phyloP scores from a whole-genome alignment of 2,888 invertebrate species.

The Slavum lentiscoides region DNA sequence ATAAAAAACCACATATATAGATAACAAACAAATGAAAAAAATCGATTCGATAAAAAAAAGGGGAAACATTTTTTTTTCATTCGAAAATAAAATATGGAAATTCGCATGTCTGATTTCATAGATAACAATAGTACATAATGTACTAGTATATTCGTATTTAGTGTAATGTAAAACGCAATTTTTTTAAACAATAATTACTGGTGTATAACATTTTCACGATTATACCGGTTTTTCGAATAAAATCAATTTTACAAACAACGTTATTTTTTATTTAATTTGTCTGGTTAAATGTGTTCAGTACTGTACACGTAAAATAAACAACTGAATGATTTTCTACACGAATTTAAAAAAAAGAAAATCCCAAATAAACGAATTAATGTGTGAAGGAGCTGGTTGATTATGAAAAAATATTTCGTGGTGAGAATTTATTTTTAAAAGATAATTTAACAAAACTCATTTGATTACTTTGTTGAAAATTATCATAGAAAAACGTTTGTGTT shows the following conservation, averaged over 20 bases:
- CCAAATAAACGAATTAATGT: neutral
- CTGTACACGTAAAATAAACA: neutral
- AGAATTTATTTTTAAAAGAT: neutral
- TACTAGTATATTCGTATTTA: too few relatives aligned
- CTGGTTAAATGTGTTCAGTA: neutral
- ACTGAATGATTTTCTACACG: neutral
- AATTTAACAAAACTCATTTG: slow-evolving; percentile 1
- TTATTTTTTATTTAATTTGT: neutral
- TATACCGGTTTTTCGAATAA: neutral
- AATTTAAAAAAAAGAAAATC: neutral
- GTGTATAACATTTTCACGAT: neutral
- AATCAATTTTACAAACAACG: neutral
- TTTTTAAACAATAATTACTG: too few relatives aligned
- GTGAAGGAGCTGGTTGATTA: too few relatives aligned
- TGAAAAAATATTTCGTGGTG: neutral
- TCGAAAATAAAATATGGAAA: too few relatives aligned
- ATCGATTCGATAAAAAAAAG: too few relatives aligned
- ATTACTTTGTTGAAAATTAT: neutral
- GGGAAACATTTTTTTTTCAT: too few relatives aligned
- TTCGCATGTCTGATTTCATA: too few relatives aligned
- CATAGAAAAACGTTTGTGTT: neutral
- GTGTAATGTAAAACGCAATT: too few relatives aligned
- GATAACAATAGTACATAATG: too few relatives aligned
- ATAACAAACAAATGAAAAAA: neutral
- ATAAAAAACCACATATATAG: neutral